Base-by-base conservation (phyloP, 37 sponge, comb jelly and placozoan genomes). In the Ianthella basta region DNA sequence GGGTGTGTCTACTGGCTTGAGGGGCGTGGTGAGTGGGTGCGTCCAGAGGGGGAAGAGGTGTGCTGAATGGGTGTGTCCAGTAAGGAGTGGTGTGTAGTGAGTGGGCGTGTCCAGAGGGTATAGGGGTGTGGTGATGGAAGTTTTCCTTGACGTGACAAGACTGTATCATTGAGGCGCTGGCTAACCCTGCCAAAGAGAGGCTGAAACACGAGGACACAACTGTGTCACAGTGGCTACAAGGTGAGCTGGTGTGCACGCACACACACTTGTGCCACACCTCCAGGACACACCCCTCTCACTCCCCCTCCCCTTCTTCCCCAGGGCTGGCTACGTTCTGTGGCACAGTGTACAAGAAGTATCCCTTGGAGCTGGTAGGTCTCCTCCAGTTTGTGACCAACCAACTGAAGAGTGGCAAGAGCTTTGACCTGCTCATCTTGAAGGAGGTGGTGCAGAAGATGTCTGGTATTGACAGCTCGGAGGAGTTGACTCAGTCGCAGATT, bases 351-450 rank as follows among this genome's bases (percentile, higher is more conserved):
- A 92, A 91, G 85, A 98, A 98, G 94, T 98, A 97, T 72, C 87
- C 94, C 29, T 86, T 93, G 44, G 97, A 97, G 34, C 57, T 94
- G 61, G 84, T 87, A 53, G 97, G 97, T 24, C 86, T 98, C 20
- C 82, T 98, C 29, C 99, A 98, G 85, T 98, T 96, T 83, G 92
- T 98, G 15, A 84, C 91, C 86, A 98, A 98, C 78, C 99, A 98
- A 81, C 92, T 98, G 59, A 98, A 98, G 88, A 88, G 91, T 39
- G 97, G 94, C 19, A 98, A 98, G 83, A 98, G 99, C 61, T 96
- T 95, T 82, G 97, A 97, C 70, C 83, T 99, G 80, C 86, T 97
- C 81, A 95, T 98, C 53, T 69, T 97, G 85, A 94, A 99, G 83
- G 99, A 97, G 67, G 97, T 99, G 55, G 84, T 97, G 18, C 92